Conservation (phyloP, 2,113 vertebrate genomes). For the Daboia siamensis region DNA sequence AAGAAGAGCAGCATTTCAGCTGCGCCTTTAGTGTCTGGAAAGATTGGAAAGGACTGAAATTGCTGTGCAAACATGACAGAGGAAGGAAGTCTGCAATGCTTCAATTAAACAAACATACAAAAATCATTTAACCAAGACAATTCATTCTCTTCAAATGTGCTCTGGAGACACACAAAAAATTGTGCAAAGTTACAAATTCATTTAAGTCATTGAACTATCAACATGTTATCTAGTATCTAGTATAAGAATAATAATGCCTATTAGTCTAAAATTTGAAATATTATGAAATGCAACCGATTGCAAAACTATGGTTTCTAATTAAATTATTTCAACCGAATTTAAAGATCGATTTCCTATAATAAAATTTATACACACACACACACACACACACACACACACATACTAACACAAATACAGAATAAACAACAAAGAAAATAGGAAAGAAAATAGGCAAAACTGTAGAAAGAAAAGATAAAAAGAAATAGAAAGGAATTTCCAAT, state of each 20-base stretch:
- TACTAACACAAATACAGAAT: neutral
- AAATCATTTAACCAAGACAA: neutral
- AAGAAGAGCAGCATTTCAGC: neutral
- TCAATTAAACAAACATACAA: neutral
- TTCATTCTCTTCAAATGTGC: neutral
- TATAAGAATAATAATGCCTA: neutral
- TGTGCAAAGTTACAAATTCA: neutral
- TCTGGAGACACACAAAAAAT: neutral
- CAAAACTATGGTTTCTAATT: neutral
- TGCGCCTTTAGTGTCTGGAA: neutral
- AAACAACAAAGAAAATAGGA: neutral
- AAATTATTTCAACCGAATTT: neutral
- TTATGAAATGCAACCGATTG: neutral
- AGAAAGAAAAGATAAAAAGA: neutral
- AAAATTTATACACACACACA: neutral
- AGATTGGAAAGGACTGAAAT: neutral
- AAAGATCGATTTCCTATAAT: neutral
- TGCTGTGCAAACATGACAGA: conserved; percentile 1
- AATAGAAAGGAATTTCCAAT: neutral
- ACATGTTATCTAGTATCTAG: neutral
- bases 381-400: too few relatives aligned
- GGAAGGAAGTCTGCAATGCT: conserved; percentile 23
- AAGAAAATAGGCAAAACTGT: neutral
- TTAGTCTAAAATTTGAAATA: neutral
- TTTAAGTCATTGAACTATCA: neutral